Conservation (phyloP, 2,113 vertebrate genomes). For the Sigmodon hispidus region DNA sequence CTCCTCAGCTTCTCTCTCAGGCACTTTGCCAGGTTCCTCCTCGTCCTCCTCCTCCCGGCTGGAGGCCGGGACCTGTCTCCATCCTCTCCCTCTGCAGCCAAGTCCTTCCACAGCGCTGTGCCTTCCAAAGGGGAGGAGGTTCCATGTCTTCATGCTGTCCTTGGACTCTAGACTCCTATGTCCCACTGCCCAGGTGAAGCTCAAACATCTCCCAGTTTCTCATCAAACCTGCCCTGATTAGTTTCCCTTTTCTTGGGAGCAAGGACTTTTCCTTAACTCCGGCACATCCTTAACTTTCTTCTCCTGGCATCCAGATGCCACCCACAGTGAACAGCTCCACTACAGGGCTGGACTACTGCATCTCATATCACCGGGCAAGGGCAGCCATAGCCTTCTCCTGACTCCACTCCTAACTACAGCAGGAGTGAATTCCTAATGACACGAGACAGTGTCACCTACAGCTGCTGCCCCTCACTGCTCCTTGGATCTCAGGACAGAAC, state of each 20-base stretch:
- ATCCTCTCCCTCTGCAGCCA: background rate
- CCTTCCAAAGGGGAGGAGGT: fast-evolving
- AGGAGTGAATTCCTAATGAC: background rate
- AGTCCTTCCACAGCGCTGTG: background rate
- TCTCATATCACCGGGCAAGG: background rate
- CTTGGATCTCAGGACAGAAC: background rate
- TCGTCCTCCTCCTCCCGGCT: background rate
- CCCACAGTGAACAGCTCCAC: background rate
- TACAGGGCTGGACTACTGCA: background rate
- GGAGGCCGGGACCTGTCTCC: background rate
- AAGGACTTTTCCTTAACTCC: background rate
- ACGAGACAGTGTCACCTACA: background rate
- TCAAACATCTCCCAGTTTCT: background rate
- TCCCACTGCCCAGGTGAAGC: background rate
- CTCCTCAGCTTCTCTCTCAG: background rate
- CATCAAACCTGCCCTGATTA: background rate
- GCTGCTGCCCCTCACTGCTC: too few species aligned
- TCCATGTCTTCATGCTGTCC: background rate
- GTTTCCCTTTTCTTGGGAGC: background rate
- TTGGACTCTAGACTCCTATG: background rate
- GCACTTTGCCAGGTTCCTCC: background rate
- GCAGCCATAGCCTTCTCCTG: background rate
- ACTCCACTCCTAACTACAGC: background rate
- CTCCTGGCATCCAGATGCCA: background rate
- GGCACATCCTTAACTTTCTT: too few species aligned